These are phyloP conservation scores for Ormia ochracea DNA, from an alignment of 2,888 invertebrate genomes.

Conservation along the genomic window DNA sequence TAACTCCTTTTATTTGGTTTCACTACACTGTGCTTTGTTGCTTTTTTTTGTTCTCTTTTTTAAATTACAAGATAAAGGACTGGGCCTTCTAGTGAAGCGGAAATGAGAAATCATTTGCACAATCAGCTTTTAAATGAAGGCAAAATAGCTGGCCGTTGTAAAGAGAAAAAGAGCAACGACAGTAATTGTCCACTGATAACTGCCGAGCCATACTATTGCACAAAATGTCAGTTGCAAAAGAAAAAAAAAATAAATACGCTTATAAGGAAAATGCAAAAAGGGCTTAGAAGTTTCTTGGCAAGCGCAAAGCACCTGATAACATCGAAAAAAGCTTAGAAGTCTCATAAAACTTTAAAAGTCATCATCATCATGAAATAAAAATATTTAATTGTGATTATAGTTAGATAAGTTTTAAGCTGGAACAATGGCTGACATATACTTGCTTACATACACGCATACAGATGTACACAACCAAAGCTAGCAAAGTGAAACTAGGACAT, in stretches of 20 bases:
- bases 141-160: conserved; percentile 1
- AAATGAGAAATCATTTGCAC: conserved; percentile 57
- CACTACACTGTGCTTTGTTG: background rate
- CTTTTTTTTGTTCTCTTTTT: background rate
- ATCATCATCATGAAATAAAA: conserved; percentile 20
- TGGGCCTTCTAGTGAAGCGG: conserved; percentile 48
- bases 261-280: conserved; percentile 29
- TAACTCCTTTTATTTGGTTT: background rate
- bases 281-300: conserved; percentile 48
- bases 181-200: conserved; percentile 14
- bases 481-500: conserved; percentile 22
- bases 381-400: conserved; percentile 38
- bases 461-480: background rate
- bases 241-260: conserved; percentile 5
- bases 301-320: conserved; percentile 31
- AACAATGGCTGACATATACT: background rate
- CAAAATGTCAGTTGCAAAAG: background rate
- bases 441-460: background rate
- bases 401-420: background rate
- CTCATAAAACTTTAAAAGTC: conserved; percentile 23
- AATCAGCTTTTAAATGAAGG: conserved; percentile 32
- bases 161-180: background rate
- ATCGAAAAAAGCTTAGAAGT: conserved; percentile 11
- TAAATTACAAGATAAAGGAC: conserved; percentile 23
- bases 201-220: background rate